phyloP scores from a whole-genome alignment of 1,140 invertebrate genomes.

The Conus betulinus region DNA sequence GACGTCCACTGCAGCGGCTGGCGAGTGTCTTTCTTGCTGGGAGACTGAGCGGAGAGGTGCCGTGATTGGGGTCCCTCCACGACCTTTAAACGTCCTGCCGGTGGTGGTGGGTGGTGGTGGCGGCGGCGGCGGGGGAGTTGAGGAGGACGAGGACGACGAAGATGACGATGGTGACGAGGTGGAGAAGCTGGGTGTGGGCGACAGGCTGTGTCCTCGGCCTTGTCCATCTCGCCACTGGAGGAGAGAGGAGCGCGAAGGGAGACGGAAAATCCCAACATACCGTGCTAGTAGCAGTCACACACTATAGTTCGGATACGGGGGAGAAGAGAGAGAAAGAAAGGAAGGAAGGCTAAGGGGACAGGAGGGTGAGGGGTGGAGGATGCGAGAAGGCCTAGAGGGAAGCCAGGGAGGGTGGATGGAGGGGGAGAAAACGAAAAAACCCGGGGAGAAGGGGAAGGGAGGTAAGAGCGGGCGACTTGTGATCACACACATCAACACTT shows the following conservation, averaged over 20 bases:
- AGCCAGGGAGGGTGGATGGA: neutral
- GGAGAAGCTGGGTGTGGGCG: neutral
- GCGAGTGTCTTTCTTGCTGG: neutral
- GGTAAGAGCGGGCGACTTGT: neutral
- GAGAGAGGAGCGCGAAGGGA: neutral
- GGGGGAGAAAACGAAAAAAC: neutral
- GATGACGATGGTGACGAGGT: neutral
- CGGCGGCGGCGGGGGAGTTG: neutral
- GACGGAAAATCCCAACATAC: neutral
- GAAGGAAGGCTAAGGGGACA: neutral
- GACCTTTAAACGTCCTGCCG: neutral
- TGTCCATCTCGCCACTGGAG: neutral
- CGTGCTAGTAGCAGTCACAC: neutral
- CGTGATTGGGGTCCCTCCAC: neutral
- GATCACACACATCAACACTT: conserved; percentile 2
- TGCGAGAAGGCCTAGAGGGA: neutral
- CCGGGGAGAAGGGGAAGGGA: neutral
- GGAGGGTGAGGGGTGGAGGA: neutral
- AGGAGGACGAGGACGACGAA: neutral
- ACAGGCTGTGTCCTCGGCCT: neutral
- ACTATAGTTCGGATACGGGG: neutral
- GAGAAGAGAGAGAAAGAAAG: too few species aligned
- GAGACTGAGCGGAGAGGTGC: neutral
- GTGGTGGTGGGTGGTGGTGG: neutral
- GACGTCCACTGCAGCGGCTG: neutral